Base-by-base conservation (phyloP, 1,140 invertebrate species). In the Dolichoris vasculosae region DNA sequence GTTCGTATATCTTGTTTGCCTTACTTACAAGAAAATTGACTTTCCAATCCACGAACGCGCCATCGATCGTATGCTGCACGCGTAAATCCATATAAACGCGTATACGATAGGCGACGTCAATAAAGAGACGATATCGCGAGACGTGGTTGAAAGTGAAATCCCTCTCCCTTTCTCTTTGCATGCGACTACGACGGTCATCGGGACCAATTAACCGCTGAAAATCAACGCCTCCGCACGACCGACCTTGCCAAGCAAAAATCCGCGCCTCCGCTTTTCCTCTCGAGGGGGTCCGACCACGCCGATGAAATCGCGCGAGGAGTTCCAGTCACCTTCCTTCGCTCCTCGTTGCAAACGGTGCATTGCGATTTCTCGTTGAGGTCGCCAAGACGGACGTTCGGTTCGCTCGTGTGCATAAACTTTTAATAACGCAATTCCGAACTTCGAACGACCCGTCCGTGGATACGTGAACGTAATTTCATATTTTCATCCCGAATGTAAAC, bases 21-120 rank as follows among this genome's bases (percentile, higher is more conserved):
- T 76, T 78, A 30, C 30, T 32, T n/a, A 30, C 40, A 23, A 63
- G 77, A 79, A 79, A 79, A 79, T 38, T 23, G 77, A 79, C 77
- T 79, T 79, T 79, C 77, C 32, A 79, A 79, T 77, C 43, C 2
- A 35, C 75, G n/a, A 3, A 1, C 6, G 46, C 26, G 13, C n/a
- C 9, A 51, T 77, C 9, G 32, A 48, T 48, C 20, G 43, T 17
- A 17, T 51, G 13, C 48, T 32, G 30, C 73, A 20, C 15, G 26
- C 43, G 46, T 23, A 17, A 20, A 77, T 20, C 38, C 69, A 43
- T 1, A 17, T 1, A 7, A 15, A 17, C 35, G 67, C 67, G 23
- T 20, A 71, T 64, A 64, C 7, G 2, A 7, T n/a, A n/a, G n/a
- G n/a, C n/a, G n/a, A n/a, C n/a, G n/a, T n/a, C n/a, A n/a, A n/a